These are phyloP conservation scores for Doris montereyensis DNA, from an alignment of 2,888 invertebrate species.

Conservation along the genomic window DNA sequence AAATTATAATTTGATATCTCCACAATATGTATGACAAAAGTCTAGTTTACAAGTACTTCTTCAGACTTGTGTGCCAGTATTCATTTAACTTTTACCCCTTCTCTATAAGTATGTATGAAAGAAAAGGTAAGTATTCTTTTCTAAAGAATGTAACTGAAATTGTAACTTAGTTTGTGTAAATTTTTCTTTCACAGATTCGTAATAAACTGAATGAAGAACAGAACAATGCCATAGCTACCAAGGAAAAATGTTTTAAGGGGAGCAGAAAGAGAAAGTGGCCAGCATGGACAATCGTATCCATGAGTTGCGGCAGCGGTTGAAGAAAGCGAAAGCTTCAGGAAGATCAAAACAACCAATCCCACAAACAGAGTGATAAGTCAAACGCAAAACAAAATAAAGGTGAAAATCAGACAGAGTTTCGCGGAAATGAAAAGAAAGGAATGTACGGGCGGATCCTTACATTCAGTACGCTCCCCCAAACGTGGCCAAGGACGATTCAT, in stretches of 20 bases:
- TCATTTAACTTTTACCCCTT: too few species aligned
- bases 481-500: conserved; percentile 34
- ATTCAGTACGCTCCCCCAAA: conserved; percentile 62
- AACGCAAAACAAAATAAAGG: conserved; percentile 49
- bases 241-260: conserved; percentile 85
- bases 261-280: conserved; percentile 91
- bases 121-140: too few species aligned
- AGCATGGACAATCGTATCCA: conserved; percentile 94
- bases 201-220: conserved; percentile 97
- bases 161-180: too few species aligned
- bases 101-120: too few species aligned
- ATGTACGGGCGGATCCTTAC: conserved; percentile 69
- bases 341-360: conserved; percentile 15
- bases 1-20: too few species aligned
- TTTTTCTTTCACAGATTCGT: conserved; percentile 82
- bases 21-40: too few species aligned
- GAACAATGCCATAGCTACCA: conserved; percentile 89
- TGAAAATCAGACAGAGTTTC: too few species aligned
- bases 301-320: conserved; percentile 91
- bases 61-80: too few species aligned
- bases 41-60: too few species aligned
- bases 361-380: conserved; percentile 47
- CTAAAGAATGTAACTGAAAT: too few species aligned
- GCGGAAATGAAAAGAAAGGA: too few species aligned
- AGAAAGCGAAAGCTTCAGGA: conserved; percentile 80